phyloP scores from a whole-genome alignment of 2,113 vertebrate genomes.

The Corythornis madagascariensis region DNA sequence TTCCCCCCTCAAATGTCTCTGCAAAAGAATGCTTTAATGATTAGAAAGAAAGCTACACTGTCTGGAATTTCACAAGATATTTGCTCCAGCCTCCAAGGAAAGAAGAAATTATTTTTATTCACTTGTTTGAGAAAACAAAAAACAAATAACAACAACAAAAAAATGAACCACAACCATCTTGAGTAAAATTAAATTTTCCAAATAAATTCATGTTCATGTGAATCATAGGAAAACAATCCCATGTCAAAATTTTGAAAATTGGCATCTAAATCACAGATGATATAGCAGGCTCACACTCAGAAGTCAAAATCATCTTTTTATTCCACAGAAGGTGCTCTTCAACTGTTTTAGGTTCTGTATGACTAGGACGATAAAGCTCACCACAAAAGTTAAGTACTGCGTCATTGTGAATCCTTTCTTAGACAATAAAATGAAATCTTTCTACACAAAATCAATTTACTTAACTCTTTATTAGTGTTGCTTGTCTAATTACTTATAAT shows the following conservation, averaged over 20 bases:
- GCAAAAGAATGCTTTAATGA: background rate
- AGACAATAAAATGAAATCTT: background rate
- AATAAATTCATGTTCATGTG: background rate
- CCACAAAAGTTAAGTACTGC: background rate
- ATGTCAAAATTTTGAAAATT: background rate
- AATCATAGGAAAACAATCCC: background rate
- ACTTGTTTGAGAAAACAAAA: background rate
- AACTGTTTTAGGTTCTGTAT: background rate
- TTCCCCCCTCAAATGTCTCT: background rate
- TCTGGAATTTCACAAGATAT: background rate
- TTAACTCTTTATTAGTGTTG: background rate
- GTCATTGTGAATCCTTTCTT: background rate
- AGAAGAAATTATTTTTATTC: background rate
- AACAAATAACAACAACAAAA: background rate
- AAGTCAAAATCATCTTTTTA: background rate
- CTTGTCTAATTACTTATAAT: background rate
- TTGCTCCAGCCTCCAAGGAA: background rate
- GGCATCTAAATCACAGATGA: background rate
- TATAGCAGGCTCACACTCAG: background rate
- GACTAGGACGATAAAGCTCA: background rate
- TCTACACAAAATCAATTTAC: background rate
- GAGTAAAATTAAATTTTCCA: background rate
- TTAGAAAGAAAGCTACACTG: background rate
- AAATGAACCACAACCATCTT: too few relatives aligned
- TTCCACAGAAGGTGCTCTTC: background rate